A percentile compares a stretch with the other conserved stretches of the same genome.
Conservation (phyloP, 2,888 invertebrate genomes). For the Antheraea yamamai region DNA sequence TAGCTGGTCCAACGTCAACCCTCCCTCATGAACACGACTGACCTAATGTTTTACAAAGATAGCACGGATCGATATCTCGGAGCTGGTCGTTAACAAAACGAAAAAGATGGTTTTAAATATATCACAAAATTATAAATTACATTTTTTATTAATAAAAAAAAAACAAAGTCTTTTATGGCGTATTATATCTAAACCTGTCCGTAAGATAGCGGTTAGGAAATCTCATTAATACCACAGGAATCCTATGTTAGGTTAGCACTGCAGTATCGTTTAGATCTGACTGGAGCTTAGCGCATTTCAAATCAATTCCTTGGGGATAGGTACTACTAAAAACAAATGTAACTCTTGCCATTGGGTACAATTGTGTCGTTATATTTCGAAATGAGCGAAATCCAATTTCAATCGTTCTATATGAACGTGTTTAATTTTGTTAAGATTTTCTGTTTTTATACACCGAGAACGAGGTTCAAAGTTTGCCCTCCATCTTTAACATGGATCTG, state of each 20-base stretch:
- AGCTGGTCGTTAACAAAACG: slow-evolving; percentile 43
- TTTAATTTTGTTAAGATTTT: no score
- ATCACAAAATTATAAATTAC: background rate
- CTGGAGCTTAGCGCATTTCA: background rate
- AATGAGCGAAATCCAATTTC: no score
- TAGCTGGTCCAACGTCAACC: slow-evolving; percentile 50
- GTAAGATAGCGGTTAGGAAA: background rate
- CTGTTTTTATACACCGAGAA: no score
- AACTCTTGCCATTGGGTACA: no score
- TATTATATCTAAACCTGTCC: background rate
- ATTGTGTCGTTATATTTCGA: no score
- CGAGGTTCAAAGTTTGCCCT: no score
- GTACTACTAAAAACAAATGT: no score
- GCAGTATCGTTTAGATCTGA: slow-evolving; percentile 23
- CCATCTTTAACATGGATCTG: no score
- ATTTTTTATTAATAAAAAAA: background rate
- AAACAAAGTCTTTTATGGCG: no score
- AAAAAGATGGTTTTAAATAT: slow-evolving; percentile 34
- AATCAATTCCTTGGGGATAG: no score
- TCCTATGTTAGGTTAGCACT: slow-evolving; percentile 29
- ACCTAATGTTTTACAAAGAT: slow-evolving; percentile 60
- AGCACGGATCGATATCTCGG: slow-evolving; percentile 60
- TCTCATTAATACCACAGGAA: background rate
- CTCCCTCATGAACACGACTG: slow-evolving; percentile 50
- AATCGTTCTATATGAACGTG: no score